A percentile compares a stretch with the other conserved stretches of the same genome.
Evolutionary conservation across 2,888 invertebrate genomes (phyloP).

Genomic region (Colletes collaris): DNA sequence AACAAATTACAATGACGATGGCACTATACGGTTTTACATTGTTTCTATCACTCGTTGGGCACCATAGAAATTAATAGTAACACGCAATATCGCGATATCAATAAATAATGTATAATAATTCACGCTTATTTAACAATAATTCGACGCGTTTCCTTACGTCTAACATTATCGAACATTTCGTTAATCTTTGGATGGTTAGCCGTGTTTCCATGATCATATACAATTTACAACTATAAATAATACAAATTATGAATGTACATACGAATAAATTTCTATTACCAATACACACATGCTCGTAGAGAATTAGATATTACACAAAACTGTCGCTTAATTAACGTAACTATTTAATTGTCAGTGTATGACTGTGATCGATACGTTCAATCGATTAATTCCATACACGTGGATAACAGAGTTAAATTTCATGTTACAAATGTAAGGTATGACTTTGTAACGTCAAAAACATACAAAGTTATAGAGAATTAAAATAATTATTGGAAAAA

Average conservation of each 20-base stretch:
- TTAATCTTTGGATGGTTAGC: conserved; percentile 74
- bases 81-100: not conserved
- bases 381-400: no score
- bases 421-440: no score
- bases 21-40: conserved; percentile 22
- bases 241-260: not conserved
- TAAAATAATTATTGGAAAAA: no score
- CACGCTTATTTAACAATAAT: conserved; percentile 14
- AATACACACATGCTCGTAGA: not conserved
- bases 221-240: not conserved
- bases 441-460: no score
- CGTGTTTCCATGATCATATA: conserved; percentile 45
- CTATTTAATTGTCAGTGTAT: no score
- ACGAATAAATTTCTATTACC: no score
- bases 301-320: not conserved
- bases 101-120: conserved; percentile 29
- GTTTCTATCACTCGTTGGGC: not conserved
- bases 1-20: conserved; percentile 12
- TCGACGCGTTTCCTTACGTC: not conserved
- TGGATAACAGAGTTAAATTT: no score
- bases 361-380: no score
- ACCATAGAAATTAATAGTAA: not conserved
- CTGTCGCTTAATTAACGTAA: not conserved
- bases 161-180: conserved; percentile 3
- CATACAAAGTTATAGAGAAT: no score